These are phyloP conservation scores for Dipodomys merriami DNA, from an alignment of 2,113 vertebrate genomes.

Conservation along the genomic window DNA sequence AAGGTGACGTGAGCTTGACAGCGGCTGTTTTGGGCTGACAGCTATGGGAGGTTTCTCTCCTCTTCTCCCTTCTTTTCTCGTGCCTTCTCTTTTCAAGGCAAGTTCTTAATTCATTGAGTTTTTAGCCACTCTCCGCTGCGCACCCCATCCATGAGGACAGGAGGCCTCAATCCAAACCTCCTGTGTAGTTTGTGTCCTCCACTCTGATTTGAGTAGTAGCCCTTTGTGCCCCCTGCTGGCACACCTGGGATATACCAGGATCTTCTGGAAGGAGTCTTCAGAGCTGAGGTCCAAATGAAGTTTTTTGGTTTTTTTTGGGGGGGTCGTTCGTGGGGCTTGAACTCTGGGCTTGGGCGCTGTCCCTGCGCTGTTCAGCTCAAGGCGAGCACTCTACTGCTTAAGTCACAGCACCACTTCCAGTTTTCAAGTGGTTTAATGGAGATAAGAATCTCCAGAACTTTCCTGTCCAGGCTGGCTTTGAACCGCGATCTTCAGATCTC, in stretches of 20 bases:
- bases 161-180: neutral
- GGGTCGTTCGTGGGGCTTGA: too few species aligned
- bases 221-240: neutral
- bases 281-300: neutral
- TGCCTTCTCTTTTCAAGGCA: neutral
- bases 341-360: too few species aligned
- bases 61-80: neutral
- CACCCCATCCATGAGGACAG: neutral
- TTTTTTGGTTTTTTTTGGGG: neutral
- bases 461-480: too few species aligned
- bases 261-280: neutral
- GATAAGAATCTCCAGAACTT: too few species aligned
- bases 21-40: neutral
- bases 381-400: too few species aligned
- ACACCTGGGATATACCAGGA: constrained; percentile 17
- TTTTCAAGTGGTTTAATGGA: too few species aligned
- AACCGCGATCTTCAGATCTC: too few species aligned
- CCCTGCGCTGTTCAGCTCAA: too few species aligned
- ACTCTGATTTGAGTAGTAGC: neutral
- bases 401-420: too few species aligned
- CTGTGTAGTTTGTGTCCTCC: neutral
- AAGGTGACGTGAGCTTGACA: constrained; percentile 51
- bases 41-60: constrained; percentile 9
- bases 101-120: neutral
- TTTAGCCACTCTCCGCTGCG: neutral